These are phyloP conservation scores for Macrobrachium nipponense DNA, from an alignment of 1,140 invertebrate genomes.

Conservation along the genomic window DNA sequence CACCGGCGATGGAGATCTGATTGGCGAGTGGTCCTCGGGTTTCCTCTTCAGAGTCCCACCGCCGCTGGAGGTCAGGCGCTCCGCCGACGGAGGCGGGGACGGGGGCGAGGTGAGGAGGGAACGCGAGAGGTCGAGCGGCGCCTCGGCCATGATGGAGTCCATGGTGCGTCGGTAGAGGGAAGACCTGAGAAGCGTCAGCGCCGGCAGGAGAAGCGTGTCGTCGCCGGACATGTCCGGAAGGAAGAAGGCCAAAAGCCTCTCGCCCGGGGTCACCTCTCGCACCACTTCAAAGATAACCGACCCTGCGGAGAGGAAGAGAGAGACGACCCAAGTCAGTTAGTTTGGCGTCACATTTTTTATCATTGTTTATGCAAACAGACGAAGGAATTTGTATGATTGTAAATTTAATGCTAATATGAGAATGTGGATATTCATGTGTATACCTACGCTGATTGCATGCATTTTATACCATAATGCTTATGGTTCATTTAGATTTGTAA, in stretches of 20 bases:
- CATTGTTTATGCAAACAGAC: no score
- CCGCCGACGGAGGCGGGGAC: conserved; percentile 66
- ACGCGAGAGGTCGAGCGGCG: conserved; percentile 73
- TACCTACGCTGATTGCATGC: no score
- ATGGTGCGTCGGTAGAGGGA: conserved; percentile 86
- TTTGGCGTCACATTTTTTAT: conserved; percentile 77
- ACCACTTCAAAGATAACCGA: conserved; percentile 91
- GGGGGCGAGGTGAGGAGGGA: conserved; percentile 66
- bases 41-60: conserved; percentile 57
- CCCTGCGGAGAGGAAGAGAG: conserved; percentile 86
- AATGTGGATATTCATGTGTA: no score
- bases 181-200: conserved; percentile 77
- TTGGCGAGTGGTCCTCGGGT: conserved; percentile 21
- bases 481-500: no score
- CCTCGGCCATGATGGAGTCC: conserved; percentile 87
- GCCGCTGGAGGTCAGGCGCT: conserved; percentile 63
- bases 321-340: conserved; percentile 81
- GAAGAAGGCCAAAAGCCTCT: conserved; percentile 89
- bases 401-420: no score
- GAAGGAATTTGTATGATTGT: no score
- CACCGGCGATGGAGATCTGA: conserved; percentile 24
- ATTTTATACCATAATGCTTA: no score
- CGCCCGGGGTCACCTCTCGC: conserved; percentile 84
- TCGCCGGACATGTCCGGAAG: conserved; percentile 77
- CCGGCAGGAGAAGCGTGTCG: conserved; percentile 80